phyloP scores from a whole-genome alignment of 2,888 invertebrate species.

The Sesia apiformis region DNA sequence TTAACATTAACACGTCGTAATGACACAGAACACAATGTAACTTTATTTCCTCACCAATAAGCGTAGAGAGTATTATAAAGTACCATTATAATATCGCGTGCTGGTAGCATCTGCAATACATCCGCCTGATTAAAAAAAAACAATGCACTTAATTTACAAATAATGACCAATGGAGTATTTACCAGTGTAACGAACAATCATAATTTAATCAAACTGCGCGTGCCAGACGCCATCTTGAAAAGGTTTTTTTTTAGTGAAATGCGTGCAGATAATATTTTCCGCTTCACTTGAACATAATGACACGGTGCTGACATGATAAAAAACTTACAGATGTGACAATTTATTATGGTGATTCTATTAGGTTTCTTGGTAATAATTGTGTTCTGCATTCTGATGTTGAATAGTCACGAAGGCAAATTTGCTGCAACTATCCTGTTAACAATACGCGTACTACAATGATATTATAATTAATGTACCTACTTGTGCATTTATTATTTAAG shows the following conservation, averaged over 20 bases:
- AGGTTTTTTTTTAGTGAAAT: conserved; percentile 30
- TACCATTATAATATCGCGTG: conserved; percentile 28
- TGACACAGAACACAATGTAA: neutral
- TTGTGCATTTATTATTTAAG: too few species aligned
- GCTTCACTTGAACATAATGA: conserved; percentile 35
- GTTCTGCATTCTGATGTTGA: neutral
- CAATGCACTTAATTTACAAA: conserved; percentile 58
- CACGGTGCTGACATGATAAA: conserved; percentile 16
- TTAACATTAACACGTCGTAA: neutral
- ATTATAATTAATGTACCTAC: too few species aligned
- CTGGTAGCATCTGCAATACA: conserved; percentile 23
- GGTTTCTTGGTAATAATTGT: conserved; percentile 28
- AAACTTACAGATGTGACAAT: conserved; percentile 36
- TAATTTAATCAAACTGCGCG: conserved; percentile 43
- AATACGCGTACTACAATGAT: too few species aligned
- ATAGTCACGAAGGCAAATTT: too few species aligned
- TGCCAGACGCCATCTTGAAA: conserved; percentile 29
- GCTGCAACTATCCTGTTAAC: too few species aligned
- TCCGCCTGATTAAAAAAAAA: conserved; percentile 10
- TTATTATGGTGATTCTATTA: conserved; percentile 25
- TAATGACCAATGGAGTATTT: conserved; percentile 52
- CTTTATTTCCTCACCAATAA: neutral
- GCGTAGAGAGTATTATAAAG: neutral
- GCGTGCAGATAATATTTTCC: conserved; percentile 61
- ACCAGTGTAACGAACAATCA: conserved; percentile 29